These are phyloP conservation scores for Drosophila bocqueti DNA, from an alignment of 1,140 invertebrate species.

Conservation along the genomic window DNA sequence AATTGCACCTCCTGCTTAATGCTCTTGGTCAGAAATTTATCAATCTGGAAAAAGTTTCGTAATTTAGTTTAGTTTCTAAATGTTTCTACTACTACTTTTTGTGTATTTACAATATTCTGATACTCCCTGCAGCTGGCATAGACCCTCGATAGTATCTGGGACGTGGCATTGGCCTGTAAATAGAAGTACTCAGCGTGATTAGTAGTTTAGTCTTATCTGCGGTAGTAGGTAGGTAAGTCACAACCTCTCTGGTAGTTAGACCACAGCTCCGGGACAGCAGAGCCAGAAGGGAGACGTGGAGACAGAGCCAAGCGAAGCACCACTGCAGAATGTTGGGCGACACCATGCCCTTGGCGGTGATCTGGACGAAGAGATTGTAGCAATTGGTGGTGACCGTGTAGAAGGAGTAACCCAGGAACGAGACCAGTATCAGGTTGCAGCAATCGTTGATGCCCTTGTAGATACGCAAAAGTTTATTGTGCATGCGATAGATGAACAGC, in stretches of 20 bases:
- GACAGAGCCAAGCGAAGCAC: constrained; percentile 70
- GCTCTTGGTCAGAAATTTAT: constrained; percentile 83
- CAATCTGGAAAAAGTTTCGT: constrained; percentile 55
- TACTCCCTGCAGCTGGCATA: constrained; percentile 77
- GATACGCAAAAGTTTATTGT: constrained; percentile 77
- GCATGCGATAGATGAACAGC: constrained; percentile 77
- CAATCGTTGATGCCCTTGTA: constrained; percentile 78
- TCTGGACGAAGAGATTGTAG: constrained; percentile 81
- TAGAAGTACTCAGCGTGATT: constrained; percentile 22
- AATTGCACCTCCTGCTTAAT: constrained; percentile 83
- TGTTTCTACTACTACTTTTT: not conserved
- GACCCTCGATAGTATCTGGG: constrained; percentile 75
- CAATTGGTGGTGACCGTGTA: constrained; percentile 84
- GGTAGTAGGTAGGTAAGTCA: not conserved
- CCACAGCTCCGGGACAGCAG: constrained; percentile 72
- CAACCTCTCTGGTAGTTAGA: constrained; percentile 70
- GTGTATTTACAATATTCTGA: constrained; percentile 73
- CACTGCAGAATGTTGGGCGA: constrained; percentile 71
- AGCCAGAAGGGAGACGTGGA: constrained; percentile 67
- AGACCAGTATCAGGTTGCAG: constrained; percentile 78
- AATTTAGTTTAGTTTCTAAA: not conserved
- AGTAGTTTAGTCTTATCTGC: not conserved
- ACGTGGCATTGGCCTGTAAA: constrained; percentile 75
- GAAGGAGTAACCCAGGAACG: constrained; percentile 80
- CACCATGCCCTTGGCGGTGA: constrained; percentile 66